A percentile compares a stretch with the other conserved stretches of the same genome.
These are phyloP conservation scores for Zalophus californianus DNA, from an alignment of 2,797 vertebrate species.

Conservation along the genomic window DNA sequence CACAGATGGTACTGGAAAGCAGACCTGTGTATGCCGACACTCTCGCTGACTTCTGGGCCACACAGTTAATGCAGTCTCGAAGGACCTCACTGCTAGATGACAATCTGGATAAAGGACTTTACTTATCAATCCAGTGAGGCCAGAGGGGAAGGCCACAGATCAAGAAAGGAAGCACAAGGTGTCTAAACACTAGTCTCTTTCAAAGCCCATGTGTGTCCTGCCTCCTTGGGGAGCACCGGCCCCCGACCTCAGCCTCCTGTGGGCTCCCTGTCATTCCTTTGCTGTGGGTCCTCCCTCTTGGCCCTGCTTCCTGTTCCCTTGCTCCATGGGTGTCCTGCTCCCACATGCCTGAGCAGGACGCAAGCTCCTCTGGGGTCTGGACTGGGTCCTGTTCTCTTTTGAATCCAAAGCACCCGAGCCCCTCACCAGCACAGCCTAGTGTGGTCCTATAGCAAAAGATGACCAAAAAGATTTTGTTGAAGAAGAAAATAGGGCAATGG, in stretches of 20 bases:
- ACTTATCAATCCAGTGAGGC: neutral
- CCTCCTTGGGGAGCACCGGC: neutral
- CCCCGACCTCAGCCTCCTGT: neutral
- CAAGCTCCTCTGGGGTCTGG: neutral
- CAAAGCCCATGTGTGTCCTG: neutral
- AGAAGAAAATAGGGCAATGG: neutral
- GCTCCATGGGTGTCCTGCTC: neutral
- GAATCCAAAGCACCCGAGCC: neutral
- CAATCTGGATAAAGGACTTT: neutral
- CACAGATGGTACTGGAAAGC: neutral
- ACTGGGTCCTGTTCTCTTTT: neutral
- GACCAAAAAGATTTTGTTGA: neutral
- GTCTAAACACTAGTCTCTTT: neutral
- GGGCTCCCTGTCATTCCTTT: neutral
- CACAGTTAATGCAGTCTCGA: neutral
- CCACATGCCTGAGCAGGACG: neutral
- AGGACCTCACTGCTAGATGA: neutral
- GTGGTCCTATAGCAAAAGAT: neutral
- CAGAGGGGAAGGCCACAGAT: neutral
- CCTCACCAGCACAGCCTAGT: neutral
- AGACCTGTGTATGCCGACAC: neutral
- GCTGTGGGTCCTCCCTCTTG: neutral
- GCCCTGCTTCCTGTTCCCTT: rapidly evolving
- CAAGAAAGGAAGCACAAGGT: neutral
- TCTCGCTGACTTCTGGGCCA: neutral